These are phyloP conservation scores for Clarias fuscus DNA, from an alignment of 2,797 vertebrate genomes.

Conservation along the genomic window DNA sequence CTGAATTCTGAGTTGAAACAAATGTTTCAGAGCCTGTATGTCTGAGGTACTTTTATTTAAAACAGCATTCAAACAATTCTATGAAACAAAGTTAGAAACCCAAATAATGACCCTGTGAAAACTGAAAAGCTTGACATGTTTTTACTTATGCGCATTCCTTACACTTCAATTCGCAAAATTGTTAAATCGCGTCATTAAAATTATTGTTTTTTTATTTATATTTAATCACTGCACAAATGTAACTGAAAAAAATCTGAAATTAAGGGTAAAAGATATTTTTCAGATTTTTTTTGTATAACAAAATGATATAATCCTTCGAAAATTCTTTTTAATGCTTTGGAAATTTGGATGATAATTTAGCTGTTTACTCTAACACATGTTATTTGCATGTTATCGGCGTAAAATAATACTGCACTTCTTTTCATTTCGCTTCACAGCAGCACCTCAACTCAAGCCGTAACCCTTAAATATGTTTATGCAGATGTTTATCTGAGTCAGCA, in stretches of 20 bases:
- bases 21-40: background rate
- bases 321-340: background rate
- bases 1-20: background rate
- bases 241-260: background rate
- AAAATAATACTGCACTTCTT: background rate
- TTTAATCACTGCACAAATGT: background rate
- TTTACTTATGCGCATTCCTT: background rate
- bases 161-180: background rate
- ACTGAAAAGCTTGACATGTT: background rate
- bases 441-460: background rate
- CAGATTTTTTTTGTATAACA: too few species aligned
- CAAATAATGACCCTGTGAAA: background rate
- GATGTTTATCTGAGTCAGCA: background rate
- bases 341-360: background rate
- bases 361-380: too few species aligned
- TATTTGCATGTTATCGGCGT: too few species aligned
- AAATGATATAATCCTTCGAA: background rate
- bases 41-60: background rate
- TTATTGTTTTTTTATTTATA: background rate
- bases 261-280: background rate
- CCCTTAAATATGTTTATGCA: too few species aligned
- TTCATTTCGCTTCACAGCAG: background rate
- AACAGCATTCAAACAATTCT: background rate
- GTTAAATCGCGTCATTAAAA: background rate
- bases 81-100: background rate